Conservation (phyloP, 2,113 vertebrate species). For the Alethe castanea region DNA sequence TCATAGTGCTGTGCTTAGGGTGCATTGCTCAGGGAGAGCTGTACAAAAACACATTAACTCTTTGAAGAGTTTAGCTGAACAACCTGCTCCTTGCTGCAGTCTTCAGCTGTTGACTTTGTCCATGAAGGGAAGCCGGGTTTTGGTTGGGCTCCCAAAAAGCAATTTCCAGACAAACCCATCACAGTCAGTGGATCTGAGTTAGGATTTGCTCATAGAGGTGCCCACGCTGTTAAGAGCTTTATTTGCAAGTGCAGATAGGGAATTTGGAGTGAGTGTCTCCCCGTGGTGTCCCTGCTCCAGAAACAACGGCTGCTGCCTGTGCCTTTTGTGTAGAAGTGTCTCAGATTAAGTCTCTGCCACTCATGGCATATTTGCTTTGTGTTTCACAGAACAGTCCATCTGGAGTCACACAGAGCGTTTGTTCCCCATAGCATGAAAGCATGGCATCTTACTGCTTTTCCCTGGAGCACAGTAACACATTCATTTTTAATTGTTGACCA, state of each 20-base stretch:
- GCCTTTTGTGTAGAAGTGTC: not conserved
- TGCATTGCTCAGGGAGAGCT: not conserved
- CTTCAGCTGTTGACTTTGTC: not conserved
- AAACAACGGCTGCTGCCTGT: not conserved
- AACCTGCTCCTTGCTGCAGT: not conserved
- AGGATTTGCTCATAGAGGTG: not conserved
- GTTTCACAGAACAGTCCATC: constrained; percentile 14
- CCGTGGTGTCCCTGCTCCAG: not conserved
- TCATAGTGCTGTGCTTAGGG: not conserved
- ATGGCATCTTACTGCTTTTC: constrained; percentile 21
- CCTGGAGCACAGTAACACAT: constrained; percentile 35
- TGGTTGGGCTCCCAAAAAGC: not conserved
- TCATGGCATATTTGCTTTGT: not conserved
- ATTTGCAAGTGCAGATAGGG: not conserved
- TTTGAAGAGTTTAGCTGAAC: not conserved
- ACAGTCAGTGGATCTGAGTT: not conserved
- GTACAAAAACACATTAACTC: not conserved
- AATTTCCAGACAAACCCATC: not conserved
- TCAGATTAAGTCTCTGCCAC: constrained; percentile 9
- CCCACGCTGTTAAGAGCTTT: not conserved
- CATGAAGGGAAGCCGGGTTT: not conserved
- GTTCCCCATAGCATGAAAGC: not conserved
- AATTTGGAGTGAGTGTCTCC: not conserved
- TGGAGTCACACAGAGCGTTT: not conserved
- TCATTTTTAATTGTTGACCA: constrained; percentile 66